phyloP scores from a whole-genome alignment of 2,113 vertebrate genomes.

The Pica pica region DNA sequence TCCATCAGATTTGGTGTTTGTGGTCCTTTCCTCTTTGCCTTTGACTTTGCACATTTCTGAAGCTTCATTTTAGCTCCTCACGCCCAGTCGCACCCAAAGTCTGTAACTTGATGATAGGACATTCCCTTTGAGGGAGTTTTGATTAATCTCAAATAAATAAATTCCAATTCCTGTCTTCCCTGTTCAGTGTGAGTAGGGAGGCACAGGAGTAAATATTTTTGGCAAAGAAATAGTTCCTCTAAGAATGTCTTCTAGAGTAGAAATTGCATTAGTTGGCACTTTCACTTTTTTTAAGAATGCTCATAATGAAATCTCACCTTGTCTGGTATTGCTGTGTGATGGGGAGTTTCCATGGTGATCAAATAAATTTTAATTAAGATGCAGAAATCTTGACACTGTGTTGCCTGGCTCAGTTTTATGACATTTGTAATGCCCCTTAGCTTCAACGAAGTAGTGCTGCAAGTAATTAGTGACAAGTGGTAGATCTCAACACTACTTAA shows the following conservation, averaged over 20 bases:
- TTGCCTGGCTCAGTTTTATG: not conserved
- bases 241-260: not conserved
- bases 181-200: not conserved
- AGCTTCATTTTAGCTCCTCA: not conserved
- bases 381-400: not conserved
- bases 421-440: not conserved
- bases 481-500: slow-evolving; percentile 29
- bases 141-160: not conserved
- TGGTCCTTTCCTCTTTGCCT: not conserved
- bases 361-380: not conserved
- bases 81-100: not conserved
- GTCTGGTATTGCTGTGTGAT: not conserved
- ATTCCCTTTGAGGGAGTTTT: not conserved
- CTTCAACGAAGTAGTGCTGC: not conserved
- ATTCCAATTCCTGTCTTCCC: not conserved
- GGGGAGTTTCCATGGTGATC: not conserved
- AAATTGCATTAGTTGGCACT: not conserved
- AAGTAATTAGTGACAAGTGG: slow-evolving; percentile 17
- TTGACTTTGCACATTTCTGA: not conserved
- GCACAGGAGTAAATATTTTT: not conserved
- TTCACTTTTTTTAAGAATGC: not conserved
- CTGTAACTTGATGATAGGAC: not conserved
- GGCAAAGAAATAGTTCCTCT: not conserved
- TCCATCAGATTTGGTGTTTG: not conserved
- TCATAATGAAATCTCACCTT: not conserved